Evolutionary conservation across 2,113 vertebrate genomes (phyloP).

Genomic region (Nerophis ophidion): DNA sequence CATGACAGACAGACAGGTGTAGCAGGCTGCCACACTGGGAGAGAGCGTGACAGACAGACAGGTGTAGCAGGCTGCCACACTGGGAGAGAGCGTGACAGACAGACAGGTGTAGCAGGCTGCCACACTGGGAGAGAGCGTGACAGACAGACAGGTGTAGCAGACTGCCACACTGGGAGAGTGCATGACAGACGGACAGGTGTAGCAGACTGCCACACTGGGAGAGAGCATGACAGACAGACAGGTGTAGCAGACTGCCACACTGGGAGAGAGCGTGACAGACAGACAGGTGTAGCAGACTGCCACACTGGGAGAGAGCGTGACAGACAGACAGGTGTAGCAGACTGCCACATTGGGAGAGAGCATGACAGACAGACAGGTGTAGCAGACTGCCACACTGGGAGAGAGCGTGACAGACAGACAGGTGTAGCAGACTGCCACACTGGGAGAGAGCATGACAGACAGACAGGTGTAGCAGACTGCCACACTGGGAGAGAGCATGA

Average conservation of each 20-base stretch:
- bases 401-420: not conserved
- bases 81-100: constrained; percentile 1
- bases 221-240: not conserved
- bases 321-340: constrained; percentile 5
- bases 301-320: not conserved
- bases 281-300: too few relatives aligned
- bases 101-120: too few relatives aligned
- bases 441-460: constrained; percentile 1
- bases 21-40: too few relatives aligned
- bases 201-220: too few relatives aligned
- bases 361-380: not conserved
- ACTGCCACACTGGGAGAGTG: too few relatives aligned
- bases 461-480: too few relatives aligned
- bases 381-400: too few relatives aligned
- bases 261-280: constrained; percentile 1
- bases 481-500: not conserved
- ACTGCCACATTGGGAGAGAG: too few relatives aligned
- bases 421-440: too few relatives aligned
- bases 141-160: constrained; percentile 5
- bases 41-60: not conserved
- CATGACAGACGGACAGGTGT: not conserved
- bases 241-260: too few relatives aligned
- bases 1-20: not conserved
- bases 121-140: not conserved
- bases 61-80: too few relatives aligned